phyloP scores from a whole-genome alignment of 1,140 invertebrate species.

The Drosophila saltans region DNA sequence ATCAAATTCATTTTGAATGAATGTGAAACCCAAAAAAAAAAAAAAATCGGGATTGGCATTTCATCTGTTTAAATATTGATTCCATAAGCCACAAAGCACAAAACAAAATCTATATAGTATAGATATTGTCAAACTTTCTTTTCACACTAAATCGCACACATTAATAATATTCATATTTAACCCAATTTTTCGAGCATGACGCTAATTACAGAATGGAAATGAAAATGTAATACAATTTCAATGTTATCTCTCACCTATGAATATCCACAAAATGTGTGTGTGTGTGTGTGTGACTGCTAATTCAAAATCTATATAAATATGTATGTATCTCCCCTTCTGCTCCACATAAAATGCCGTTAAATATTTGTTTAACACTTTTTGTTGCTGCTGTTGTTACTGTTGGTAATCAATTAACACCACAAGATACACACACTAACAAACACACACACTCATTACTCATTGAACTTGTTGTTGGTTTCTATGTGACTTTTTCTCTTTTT shows the following conservation, averaged over 20 bases:
- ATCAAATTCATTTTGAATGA: too few relatives aligned
- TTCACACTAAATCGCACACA: slow-evolving; percentile 36
- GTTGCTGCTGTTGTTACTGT: slow-evolving; percentile 41
- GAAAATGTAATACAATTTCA: slow-evolving; percentile 14
- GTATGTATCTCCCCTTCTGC: slow-evolving; percentile 12
- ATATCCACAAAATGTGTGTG: slow-evolving; percentile 39
- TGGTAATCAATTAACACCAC: slow-evolving; percentile 69
- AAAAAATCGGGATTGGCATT: too few relatives aligned
- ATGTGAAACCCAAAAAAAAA: too few relatives aligned
- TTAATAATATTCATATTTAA: slow-evolving; percentile 71
- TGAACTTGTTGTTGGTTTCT: slow-evolving; percentile 54
- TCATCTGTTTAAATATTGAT: too few relatives aligned
- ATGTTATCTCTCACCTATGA: slow-evolving; percentile 57
- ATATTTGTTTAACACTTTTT: slow-evolving; percentile 45
- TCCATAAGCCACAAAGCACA: too few relatives aligned
- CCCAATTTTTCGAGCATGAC: slow-evolving; percentile 76
- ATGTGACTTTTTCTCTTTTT: slow-evolving; percentile 27
- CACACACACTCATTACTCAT: slow-evolving; percentile 51
- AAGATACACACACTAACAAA: slow-evolving; percentile 24
- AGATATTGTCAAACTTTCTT: slow-evolving; percentile 19
- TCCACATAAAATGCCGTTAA: slow-evolving; percentile 67
- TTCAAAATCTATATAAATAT: background rate
- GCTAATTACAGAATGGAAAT: slow-evolving; percentile 70
- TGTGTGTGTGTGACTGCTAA: background rate
- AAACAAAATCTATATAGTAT: too few relatives aligned